Evolutionary conservation across 2,113 vertebrate genomes (phyloP).

Genomic region (Odocoileus hemionus): DNA sequence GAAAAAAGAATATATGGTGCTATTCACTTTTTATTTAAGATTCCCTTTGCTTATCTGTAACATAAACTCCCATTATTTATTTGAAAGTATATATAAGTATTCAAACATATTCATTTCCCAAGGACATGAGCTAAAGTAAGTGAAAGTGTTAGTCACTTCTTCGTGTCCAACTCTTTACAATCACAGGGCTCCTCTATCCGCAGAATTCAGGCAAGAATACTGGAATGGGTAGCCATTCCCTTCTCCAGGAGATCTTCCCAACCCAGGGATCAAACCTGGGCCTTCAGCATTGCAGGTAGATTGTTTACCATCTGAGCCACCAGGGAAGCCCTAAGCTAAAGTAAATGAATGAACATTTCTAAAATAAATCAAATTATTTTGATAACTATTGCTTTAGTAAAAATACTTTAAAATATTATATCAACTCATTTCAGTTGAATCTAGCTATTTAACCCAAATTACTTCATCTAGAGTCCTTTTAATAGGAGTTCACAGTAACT

Average conservation of each 20-base stretch:
- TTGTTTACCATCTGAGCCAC: background rate
- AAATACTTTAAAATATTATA: background rate
- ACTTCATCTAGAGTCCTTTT: background rate
- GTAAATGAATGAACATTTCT: background rate
- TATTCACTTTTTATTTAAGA: background rate
- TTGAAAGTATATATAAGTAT: constrained; percentile 1
- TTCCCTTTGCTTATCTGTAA: background rate
- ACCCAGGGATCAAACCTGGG: background rate
- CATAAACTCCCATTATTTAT: background rate
- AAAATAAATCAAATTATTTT: constrained; percentile 24
- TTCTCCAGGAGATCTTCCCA: background rate
- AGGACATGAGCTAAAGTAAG: background rate
- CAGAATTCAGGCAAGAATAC: background rate
- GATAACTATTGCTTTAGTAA: background rate
- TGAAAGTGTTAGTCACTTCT: background rate
- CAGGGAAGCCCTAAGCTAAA: background rate
- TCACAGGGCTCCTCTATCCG: background rate
- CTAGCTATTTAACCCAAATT: background rate
- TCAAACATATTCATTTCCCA: background rate
- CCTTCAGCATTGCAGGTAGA: background rate
- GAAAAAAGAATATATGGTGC: background rate
- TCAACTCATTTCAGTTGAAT: background rate
- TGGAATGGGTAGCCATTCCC: background rate
- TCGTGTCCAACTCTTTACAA: background rate
- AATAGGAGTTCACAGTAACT: background rate